phyloP scores from a whole-genome alignment of 2,797 vertebrate genomes.

The Macroramphosus scolopax region DNA sequence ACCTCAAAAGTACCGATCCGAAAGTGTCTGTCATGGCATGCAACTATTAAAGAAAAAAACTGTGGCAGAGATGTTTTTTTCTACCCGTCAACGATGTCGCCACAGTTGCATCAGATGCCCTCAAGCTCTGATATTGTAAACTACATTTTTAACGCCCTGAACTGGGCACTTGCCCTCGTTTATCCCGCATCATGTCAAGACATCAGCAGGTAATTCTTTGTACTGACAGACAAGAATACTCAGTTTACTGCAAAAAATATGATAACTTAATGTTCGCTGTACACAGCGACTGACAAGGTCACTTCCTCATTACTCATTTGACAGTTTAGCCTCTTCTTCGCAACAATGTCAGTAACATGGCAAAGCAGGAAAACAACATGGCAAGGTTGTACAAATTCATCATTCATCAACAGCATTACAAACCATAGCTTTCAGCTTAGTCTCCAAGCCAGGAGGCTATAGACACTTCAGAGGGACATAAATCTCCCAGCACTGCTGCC shows the following conservation, averaged over 20 bases:
- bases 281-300: slow-evolving; percentile 14
- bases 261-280: slow-evolving; percentile 14
- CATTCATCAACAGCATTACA: slow-evolving; percentile 46
- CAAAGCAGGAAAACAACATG: slow-evolving; percentile 44
- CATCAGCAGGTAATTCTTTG: slow-evolving; percentile 21
- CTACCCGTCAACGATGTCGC: too few species aligned
- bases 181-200: slow-evolving; percentile 25
- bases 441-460: slow-evolving; percentile 51
- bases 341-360: slow-evolving; percentile 23
- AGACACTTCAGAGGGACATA: slow-evolving; percentile 64
- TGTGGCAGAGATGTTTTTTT: too few species aligned
- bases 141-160: slow-evolving; percentile 24
- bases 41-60: slow-evolving; percentile 21
- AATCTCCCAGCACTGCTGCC: slow-evolving; percentile 67
- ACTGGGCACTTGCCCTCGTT: slow-evolving; percentile 26
- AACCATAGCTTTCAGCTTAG: slow-evolving; percentile 27
- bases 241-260: slow-evolving; percentile 9
- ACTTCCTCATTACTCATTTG: slow-evolving; percentile 17
- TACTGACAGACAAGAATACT: slow-evolving; percentile 3
- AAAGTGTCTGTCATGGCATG: slow-evolving; percentile 17
- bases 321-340: slow-evolving; percentile 25
- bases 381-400: slow-evolving; percentile 47
- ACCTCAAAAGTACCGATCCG: slow-evolving; percentile 44
- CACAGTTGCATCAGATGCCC: slow-evolving; percentile 38
- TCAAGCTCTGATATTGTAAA: slow-evolving; percentile 26